Percentiles rank a stretch among this genome's conserved stretches.
Conservation (phyloP, 2,113 vertebrate species). For the Dascyllus trimaculatus region DNA sequence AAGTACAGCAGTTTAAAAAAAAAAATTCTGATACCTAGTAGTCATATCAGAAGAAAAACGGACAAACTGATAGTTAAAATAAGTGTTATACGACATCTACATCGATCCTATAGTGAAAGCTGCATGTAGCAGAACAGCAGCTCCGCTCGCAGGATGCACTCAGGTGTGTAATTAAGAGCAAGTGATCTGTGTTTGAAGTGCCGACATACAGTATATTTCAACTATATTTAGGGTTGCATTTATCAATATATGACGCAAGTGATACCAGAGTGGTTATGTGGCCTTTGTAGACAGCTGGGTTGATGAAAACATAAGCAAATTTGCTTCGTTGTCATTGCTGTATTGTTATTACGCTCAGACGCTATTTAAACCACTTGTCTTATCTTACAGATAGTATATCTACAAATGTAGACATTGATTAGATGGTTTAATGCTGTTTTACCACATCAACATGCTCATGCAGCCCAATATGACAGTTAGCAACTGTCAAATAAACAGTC, state of each 20-base stretch:
- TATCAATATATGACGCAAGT: neutral
- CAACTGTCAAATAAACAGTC: slow-evolving; percentile 21
- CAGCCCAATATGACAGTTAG: neutral
- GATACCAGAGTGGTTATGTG: neutral
- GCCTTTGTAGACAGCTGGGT: neutral
- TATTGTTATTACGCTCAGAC: neutral
- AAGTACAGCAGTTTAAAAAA: too few species aligned
- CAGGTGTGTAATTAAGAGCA: too few species aligned
- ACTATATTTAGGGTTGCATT: too few species aligned
- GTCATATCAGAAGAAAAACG: too few species aligned
- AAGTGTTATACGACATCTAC: too few species aligned
- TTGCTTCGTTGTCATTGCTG: neutral
- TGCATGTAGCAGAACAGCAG: too few species aligned
- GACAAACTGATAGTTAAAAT: too few species aligned
- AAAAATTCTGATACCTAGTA: too few species aligned
- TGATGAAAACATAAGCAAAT: neutral
- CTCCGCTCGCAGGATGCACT: too few species aligned
- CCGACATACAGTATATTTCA: too few species aligned
- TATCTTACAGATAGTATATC: neutral
- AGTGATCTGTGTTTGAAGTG: too few species aligned
- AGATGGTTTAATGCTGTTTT: neutral
- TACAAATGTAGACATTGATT: neutral
- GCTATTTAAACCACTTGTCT: neutral
- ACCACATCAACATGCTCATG: neutral
- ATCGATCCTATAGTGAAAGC: too few species aligned